Evolutionary conservation across 2,797 vertebrate genomes (phyloP).

Genomic region (Acropternis orthonyx): DNA sequence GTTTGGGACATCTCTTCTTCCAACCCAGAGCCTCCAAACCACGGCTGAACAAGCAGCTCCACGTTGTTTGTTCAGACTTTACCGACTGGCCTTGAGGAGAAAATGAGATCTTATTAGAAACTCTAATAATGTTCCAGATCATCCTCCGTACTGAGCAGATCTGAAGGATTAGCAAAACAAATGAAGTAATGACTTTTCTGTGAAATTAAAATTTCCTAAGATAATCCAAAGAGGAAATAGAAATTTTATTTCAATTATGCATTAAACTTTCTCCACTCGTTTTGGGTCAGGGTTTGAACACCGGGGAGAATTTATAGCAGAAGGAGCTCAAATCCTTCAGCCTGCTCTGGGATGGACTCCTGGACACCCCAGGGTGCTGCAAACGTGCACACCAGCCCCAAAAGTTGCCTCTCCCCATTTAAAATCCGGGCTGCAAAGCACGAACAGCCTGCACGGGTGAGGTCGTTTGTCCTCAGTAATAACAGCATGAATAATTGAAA

Average conservation of each 20-base stretch:
- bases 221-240: constrained; percentile 58
- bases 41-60: not conserved
- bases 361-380: fast-evolving
- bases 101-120: constrained; percentile 51
- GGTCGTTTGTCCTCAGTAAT: not conserved
- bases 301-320: not conserved
- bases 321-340: not conserved
- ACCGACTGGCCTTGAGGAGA: not conserved
- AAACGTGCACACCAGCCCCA: not conserved
- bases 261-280: not conserved
- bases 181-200: constrained; percentile 47
- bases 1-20: not conserved
- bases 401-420: not conserved
- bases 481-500: constrained; percentile 17
- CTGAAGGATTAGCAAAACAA: constrained; percentile 65
- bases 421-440: not conserved
- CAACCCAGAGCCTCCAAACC: not conserved
- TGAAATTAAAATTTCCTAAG: constrained; percentile 55
- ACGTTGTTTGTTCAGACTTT: constrained; percentile 25
- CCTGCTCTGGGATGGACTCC: not conserved
- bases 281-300: not conserved
- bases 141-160: constrained; percentile 41
- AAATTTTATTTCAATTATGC: constrained; percentile 60
- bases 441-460: not conserved
- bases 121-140: constrained; percentile 48